Evolutionary conservation across 1,140 invertebrate genomes (phyloP).

Genomic region (Drosophila sturtevanti): DNA sequence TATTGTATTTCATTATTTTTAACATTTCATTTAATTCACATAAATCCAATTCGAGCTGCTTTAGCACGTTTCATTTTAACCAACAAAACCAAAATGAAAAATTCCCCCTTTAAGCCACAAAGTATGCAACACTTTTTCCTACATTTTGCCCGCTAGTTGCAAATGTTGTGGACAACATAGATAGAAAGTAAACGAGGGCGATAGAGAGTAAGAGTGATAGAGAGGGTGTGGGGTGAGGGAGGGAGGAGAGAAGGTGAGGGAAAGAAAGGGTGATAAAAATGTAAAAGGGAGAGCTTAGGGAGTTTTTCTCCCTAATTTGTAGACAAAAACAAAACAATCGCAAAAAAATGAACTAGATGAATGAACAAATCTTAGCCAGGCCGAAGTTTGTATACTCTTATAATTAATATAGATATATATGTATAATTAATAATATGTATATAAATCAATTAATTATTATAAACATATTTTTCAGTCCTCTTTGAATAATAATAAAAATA

Average conservation of each 20-base stretch:
- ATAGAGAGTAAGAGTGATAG: not conserved
- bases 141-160: slow-evolving; percentile 2
- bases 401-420: too few species aligned
- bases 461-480: too few species aligned
- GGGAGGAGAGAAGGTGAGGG: not conserved
- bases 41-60: slow-evolving; percentile 54
- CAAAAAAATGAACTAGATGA: not conserved
- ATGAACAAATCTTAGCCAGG: not conserved
- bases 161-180: not conserved
- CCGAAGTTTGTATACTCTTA: not conserved
- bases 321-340: slow-evolving; percentile 5
- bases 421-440: too few species aligned
- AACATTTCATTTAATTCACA: slow-evolving; percentile 1
- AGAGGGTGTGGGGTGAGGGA: too few species aligned
- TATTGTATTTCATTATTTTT: slow-evolving; percentile 6
- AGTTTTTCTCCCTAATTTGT: too few species aligned
- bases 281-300: too few species aligned
- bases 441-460: too few species aligned
- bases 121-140: slow-evolving; percentile 53
- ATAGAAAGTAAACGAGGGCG: not conserved
- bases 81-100: slow-evolving; percentile 46
- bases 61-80: slow-evolving; percentile 64
- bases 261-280: too few species aligned
- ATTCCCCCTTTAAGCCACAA: slow-evolving; percentile 49
- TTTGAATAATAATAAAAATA: too few species aligned